Percentiles rank a stretch among this genome's conserved stretches.
These are phyloP conservation scores for Elegia similella DNA, from an alignment of 2,888 invertebrate genomes.

Conservation along the genomic window DNA sequence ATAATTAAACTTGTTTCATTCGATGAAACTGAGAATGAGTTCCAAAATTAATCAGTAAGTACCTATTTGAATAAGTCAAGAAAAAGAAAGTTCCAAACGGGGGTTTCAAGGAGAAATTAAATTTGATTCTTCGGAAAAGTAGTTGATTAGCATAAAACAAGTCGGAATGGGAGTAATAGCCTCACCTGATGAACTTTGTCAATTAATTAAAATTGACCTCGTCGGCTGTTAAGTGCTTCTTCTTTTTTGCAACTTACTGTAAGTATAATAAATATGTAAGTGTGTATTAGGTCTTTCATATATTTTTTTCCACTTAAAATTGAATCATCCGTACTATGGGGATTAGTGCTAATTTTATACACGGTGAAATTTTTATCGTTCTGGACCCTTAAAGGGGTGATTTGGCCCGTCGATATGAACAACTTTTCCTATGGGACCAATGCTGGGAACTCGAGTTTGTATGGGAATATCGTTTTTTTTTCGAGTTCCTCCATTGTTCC, in stretches of 20 bases:
- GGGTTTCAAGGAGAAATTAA: slow-evolving; percentile 61
- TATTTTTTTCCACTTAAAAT: too few species aligned
- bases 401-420: too few species aligned
- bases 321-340: too few species aligned
- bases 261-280: too few species aligned
- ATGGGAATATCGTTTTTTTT: too few species aligned
- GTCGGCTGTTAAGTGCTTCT: not conserved
- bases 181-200: not conserved
- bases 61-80: slow-evolving; percentile 59
- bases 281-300: too few species aligned
- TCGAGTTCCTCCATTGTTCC: too few species aligned
- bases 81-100: slow-evolving; percentile 66
- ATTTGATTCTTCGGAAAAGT: slow-evolving; percentile 64
- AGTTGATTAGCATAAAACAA: slow-evolving; percentile 2
- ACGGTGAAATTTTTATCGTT: too few species aligned
- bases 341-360: too few species aligned
- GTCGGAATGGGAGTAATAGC: not conserved
- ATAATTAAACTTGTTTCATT: slow-evolving; percentile 76
- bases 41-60: slow-evolving; percentile 68
- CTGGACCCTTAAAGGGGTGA: too few species aligned
- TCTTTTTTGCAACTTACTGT: not conserved
- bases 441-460: too few species aligned
- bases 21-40: slow-evolving; percentile 68
- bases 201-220: not conserved
- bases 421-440: too few species aligned